Conservation (phyloP, 2,113 vertebrate species). For the Mirounga angustirostris region DNA sequence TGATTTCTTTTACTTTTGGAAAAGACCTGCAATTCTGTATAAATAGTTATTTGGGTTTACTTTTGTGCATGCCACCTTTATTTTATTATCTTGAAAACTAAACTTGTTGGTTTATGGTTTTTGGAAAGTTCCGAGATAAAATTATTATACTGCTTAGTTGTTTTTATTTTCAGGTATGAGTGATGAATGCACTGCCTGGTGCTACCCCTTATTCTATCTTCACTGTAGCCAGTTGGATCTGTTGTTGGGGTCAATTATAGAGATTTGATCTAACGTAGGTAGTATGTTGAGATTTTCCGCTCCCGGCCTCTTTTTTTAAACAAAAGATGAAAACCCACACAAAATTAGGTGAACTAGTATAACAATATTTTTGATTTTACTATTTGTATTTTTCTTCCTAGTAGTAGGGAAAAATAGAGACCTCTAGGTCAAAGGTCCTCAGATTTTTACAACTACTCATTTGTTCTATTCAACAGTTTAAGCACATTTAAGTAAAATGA, state of each 20-base stretch:
- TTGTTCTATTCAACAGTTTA: constrained; percentile 41
- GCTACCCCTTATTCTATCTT: constrained; percentile 7
- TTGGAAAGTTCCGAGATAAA: constrained; percentile 53
- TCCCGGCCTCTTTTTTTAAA: background rate
- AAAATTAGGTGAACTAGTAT: background rate
- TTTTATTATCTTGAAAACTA: constrained; percentile 71
- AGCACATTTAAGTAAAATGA: constrained; percentile 57
- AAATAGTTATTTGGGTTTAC: constrained; percentile 45
- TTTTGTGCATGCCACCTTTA: constrained; percentile 62
- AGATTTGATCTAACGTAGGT: background rate
- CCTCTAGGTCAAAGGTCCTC: background rate
- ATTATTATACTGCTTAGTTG: background rate
- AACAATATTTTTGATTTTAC: background rate
- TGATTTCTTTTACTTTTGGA: background rate
- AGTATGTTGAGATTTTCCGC: background rate
- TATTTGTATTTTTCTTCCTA: constrained; percentile 35
- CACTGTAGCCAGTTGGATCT: background rate
- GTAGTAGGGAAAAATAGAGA: background rate
- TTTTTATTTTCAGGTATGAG: background rate
- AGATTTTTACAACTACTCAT: constrained; percentile 33
- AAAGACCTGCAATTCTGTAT: background rate
- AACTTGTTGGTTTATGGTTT: constrained; percentile 62
- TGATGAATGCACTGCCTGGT: constrained; percentile 26
- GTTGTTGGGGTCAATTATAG: background rate
- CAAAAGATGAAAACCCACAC: constrained; percentile 11